A percentile compares a stretch with the other conserved stretches of the same genome.
Conservation (phyloP, 2,888 invertebrate species). For the Apamea crenata region DNA sequence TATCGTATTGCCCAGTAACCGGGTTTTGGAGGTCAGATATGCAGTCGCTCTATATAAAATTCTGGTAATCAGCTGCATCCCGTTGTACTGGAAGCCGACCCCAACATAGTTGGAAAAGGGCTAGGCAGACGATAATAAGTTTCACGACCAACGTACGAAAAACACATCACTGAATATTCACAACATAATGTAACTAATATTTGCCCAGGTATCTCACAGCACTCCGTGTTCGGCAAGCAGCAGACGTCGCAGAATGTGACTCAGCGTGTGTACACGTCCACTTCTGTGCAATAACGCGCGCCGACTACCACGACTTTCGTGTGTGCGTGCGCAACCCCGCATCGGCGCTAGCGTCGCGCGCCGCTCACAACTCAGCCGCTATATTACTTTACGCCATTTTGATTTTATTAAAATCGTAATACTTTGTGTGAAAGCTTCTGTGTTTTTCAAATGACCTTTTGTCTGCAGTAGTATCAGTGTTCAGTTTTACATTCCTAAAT, state of each 20-base stretch:
- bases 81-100: background rate
- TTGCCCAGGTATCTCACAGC: slow-evolving; percentile 93
- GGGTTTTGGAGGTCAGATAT: background rate
- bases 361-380: slow-evolving; percentile 84
- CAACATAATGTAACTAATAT: background rate
- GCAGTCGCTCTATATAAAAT: background rate
- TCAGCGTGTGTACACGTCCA: slow-evolving; percentile 95
- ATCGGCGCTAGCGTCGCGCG: slow-evolving; percentile 92
- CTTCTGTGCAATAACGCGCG: slow-evolving; percentile 96
- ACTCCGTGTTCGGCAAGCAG: slow-evolving; percentile 92
- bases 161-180: background rate
- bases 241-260: slow-evolving; percentile 91
- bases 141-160: background rate
- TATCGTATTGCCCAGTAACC: background rate
- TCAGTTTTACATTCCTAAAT: slow-evolving; percentile 30
- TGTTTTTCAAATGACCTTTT: slow-evolving; percentile 47
- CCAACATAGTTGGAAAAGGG: background rate
- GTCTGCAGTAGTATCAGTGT: slow-evolving; percentile 47
- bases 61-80: too few species aligned
- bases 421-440: slow-evolving; percentile 49
- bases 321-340: slow-evolving; percentile 95
- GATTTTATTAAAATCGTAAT: slow-evolving; percentile 80
- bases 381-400: slow-evolving; percentile 85
- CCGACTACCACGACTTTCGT: slow-evolving; percentile 95
- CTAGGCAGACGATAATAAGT: background rate